Evolutionary conservation across 2,797 vertebrate genomes (phyloP).

Genomic region (Argya squamiceps): DNA sequence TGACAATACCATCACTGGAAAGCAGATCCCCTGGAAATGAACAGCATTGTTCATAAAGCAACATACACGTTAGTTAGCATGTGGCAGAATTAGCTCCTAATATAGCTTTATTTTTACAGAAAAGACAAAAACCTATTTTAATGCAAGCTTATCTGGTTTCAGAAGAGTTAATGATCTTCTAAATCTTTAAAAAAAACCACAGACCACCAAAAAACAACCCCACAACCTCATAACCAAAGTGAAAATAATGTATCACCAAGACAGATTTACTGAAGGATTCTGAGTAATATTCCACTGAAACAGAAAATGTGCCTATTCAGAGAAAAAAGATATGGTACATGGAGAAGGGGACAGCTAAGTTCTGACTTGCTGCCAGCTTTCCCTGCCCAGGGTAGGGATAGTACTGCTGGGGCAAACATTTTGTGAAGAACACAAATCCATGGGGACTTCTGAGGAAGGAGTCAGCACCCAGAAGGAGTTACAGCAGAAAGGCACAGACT

Average conservation of each 20-base stretch:
- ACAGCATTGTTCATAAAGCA: not conserved
- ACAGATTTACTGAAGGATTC: not conserved
- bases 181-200: not conserved
- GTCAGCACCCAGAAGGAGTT: fast-evolving
- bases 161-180: not conserved
- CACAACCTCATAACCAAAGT: not conserved
- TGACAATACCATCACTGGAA: not conserved
- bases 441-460: not conserved
- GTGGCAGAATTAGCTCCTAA: not conserved
- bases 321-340: not conserved
- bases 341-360: not conserved
- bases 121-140: not conserved
- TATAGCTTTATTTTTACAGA: not conserved
- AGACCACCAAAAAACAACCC: not conserved
- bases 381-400: not conserved
- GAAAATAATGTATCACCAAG: not conserved
- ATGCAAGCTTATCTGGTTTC: not conserved
- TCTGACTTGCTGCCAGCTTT: not conserved
- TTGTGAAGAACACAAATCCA: not conserved
- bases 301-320: not conserved
- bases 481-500: conserved; percentile 22
- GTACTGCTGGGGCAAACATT: not conserved
- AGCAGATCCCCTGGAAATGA: conserved; percentile 7
- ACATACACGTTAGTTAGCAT: not conserved
- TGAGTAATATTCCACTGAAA: conserved; percentile 6